Evolutionary conservation across 2,797 vertebrate species (phyloP), one percentile per base, ranked within the genome.

Genomic region (Chaetophractus vellerosus): DNA sequence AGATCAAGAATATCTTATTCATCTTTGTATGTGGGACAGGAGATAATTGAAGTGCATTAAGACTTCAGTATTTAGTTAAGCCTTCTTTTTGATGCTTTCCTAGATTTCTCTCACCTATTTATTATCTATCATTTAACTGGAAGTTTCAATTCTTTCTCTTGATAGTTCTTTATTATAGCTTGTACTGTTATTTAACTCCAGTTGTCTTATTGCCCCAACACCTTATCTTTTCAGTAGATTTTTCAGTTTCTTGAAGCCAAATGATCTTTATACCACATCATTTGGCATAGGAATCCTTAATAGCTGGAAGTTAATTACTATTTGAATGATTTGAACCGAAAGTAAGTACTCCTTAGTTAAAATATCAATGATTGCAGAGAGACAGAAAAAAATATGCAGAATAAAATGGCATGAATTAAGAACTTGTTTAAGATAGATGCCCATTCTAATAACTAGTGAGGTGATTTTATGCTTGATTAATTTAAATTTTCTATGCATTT

Each of bases 211-310:
- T 63, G 18, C 2, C 28, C 71, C 31, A 41, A 31, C 64, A 52
- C 50, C 6, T n/a, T 74, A 41, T 59, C 6, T 76, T 2, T 24
- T 26, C 69, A 16, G 2, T 74, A 50, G 11, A 48, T 61, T 72
- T 91, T 93, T n/a, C 6, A 68, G 55, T 88, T 95, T 96, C 31
- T 84, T 84, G 48, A 21, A 9, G 38, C 15, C 31, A 79, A 83
- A 83, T 33, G 21, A 38, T 57, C 26, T 90, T 80, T 86, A 31
- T 31, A 12, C 66, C 19, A 82, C 14, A 71, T 71, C 45, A 75
- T 9, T 10, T 66, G 31, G 36, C 21, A 80, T 18, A 31, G 6
- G 52, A 64, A 79, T 61, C 9, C 38, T 61, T 28, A 87, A 63
- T 10, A 91, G 14, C 21, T 69, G 9, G 41, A 36, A 52, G 11